These are phyloP conservation scores for Drosophila biarmipes DNA, from an alignment of 1,140 invertebrate genomes.

Conservation along the genomic window DNA sequence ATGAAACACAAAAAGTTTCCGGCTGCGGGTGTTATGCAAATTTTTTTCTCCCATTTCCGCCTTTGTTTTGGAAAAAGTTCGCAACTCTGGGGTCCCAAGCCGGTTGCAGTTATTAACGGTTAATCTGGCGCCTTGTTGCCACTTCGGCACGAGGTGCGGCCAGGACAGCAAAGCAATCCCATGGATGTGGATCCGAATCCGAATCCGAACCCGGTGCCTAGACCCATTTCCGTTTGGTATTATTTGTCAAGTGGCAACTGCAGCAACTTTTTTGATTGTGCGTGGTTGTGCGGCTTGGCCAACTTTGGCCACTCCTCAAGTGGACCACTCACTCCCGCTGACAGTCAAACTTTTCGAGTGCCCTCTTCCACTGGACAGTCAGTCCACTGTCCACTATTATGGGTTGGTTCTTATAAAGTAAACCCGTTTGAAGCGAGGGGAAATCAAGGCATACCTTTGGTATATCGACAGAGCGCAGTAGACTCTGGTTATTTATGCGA, in stretches of 20 bases:
- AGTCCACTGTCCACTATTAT: too few relatives aligned
- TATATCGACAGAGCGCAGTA: too few relatives aligned
- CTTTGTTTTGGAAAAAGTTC: slow-evolving; percentile 24
- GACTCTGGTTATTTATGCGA: too few relatives aligned
- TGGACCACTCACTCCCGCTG: not conserved
- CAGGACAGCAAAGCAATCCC: not conserved
- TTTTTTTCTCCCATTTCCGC: slow-evolving; percentile 38
- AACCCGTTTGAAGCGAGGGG: too few relatives aligned
- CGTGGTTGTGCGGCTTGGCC: slow-evolving; percentile 5
- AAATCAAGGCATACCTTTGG: too few relatives aligned
- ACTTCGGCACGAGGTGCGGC: slow-evolving; percentile 27
- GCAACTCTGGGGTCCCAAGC: slow-evolving; percentile 2
- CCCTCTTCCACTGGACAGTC: not conserved
- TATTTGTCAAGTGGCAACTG: slow-evolving; percentile 28
- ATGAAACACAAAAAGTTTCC: slow-evolving; percentile 76
- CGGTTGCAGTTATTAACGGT: slow-evolving; percentile 67
- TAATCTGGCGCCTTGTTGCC: slow-evolving; percentile 57
- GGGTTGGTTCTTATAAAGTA: too few relatives aligned
- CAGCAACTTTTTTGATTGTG: slow-evolving; percentile 40
- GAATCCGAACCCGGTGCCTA: too few relatives aligned
- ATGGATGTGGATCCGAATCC: not conserved
- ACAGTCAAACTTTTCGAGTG: not conserved
- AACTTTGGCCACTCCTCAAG: slow-evolving; percentile 17
- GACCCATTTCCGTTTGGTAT: slow-evolving; percentile 31
- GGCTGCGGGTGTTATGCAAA: slow-evolving; percentile 66